Evolutionary conservation across 2,888 invertebrate species (phyloP).

Genomic region (Carcina quercana): DNA sequence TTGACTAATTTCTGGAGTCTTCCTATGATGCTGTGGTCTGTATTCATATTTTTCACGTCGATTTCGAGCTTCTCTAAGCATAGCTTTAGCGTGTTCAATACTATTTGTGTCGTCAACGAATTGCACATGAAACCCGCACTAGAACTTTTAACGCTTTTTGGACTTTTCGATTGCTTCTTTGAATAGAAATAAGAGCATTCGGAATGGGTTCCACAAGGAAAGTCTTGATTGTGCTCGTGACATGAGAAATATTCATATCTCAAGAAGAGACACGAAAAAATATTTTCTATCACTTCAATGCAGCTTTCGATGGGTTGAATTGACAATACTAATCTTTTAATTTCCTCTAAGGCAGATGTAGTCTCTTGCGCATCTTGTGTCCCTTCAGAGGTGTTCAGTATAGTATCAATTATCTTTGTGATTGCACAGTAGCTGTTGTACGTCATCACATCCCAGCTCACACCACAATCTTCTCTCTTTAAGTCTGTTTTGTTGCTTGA

Average conservation of each 20-base stretch:
- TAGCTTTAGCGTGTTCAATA: slow-evolving; percentile 72
- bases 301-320: slow-evolving; percentile 62
- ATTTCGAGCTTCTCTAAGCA: slow-evolving; percentile 67
- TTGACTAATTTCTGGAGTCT: slow-evolving; percentile 53
- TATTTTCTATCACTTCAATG: slow-evolving; percentile 80
- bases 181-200: slow-evolving; percentile 68
- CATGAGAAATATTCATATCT: slow-evolving; percentile 76
- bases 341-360: slow-evolving; percentile 55
- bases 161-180: slow-evolving; percentile 45
- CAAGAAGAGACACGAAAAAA: slow-evolving; percentile 81
- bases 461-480: slow-evolving; percentile 27
- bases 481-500: slow-evolving; percentile 35
- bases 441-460: slow-evolving; percentile 62
- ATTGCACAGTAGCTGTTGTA: slow-evolving; percentile 71
- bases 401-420: slow-evolving; percentile 62
- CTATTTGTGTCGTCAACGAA: slow-evolving; percentile 72
- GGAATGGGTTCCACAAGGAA: slow-evolving; percentile 57
- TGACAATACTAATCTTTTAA: slow-evolving; percentile 59
- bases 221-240: slow-evolving; percentile 62
- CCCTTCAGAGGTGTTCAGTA: slow-evolving; percentile 51
- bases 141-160: slow-evolving; percentile 33
- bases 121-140: slow-evolving; percentile 74
- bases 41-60: slow-evolving; percentile 33
- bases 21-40: slow-evolving; percentile 29
- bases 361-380: slow-evolving; percentile 45